Base-by-base conservation (phyloP, 2,113 vertebrate genomes). In the Corythornis cristatus region DNA sequence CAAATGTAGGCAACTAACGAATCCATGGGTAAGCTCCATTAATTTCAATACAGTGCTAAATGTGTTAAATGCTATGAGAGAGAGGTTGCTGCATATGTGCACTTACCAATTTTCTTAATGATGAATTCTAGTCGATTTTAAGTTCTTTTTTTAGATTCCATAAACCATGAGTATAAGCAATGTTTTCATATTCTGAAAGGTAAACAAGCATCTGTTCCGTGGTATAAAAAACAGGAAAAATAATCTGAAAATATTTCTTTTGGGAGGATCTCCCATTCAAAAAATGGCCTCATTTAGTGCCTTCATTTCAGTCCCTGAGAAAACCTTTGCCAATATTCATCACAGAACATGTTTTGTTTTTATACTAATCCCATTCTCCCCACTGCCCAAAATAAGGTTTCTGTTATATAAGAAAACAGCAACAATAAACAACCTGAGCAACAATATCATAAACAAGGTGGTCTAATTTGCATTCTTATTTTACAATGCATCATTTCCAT, bases 1-100 rank as follows among this genome's bases (percentile, higher is more conserved):
- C 15, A 93, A 96, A 89, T 90, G 25, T 64, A 92, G 53, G 33
- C 58, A 85, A 50, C 68, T 96, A 94, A 92, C 92, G 83, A 96
- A 96, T 94, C 82, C 62, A 79, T 57, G 88, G 65, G 43, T 86
- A 83, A 95, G 43, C 40, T 37, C 61, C 79, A 85, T 93, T 96
- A 93, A 66, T 96, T 96, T 92, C 81, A 96, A 46, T 93, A 62
- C n/a, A 50, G 29, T 60, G 78, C 33, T 77, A 70, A 90, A 67
- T 88, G 50, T 91, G 42, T 82, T 93, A 92, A 91, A 72, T 82
- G 82, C 73, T 87, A n/a, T n/a, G 80, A 67, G 48, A 54, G 80
- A 67, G 48, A 57, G 37, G 57, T 76, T 89, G 58, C 37, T 94
- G 14, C 1, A 0, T 72, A 60, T 56, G n/a, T 54, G 67, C 43